phyloP scores from a whole-genome alignment of 2,797 vertebrate species.

The Sarcophilus harrisii region DNA sequence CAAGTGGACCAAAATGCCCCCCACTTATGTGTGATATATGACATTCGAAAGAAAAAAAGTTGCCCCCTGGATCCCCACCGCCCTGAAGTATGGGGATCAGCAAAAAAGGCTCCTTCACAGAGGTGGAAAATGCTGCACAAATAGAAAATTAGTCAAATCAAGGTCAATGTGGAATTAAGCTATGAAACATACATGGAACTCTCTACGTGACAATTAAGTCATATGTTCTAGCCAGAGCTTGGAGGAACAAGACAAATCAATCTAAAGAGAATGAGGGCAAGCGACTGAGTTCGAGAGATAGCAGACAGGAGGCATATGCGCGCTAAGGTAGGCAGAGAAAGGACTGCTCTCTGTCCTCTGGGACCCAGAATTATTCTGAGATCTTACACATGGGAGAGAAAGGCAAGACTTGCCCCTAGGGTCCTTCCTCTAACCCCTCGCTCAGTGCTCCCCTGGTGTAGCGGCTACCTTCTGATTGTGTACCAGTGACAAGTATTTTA shows the following conservation, averaged over 20 bases:
- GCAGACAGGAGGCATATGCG: slow-evolving; percentile 86
- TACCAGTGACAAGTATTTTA: slow-evolving; percentile 96
- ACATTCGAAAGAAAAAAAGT: slow-evolving; percentile 83
- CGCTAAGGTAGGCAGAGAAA: slow-evolving; percentile 84
- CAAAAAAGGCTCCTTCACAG: slow-evolving; percentile 86
- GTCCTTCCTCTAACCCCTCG: slow-evolving; percentile 87
- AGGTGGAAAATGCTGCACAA: slow-evolving; percentile 86
- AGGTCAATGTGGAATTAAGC: slow-evolving; percentile 81
- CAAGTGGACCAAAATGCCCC: slow-evolving; percentile 88
- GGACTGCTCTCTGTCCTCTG: slow-evolving; percentile 82
- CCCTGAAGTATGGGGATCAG: slow-evolving; percentile 84
- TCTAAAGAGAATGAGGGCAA: slow-evolving; percentile 82
- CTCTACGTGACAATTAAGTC: slow-evolving; percentile 80
- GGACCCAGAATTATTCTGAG: slow-evolving; percentile 83
- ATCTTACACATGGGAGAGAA: slow-evolving; percentile 78
- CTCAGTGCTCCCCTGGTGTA: slow-evolving; percentile 84
- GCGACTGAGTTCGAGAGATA: slow-evolving; percentile 82
- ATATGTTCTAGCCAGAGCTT: slow-evolving; percentile 87
- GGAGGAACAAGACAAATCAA: slow-evolving; percentile 86
- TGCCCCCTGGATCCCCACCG: slow-evolving; percentile 81
- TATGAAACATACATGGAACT: slow-evolving; percentile 83
- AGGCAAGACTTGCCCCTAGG: slow-evolving; percentile 82
- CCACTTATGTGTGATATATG: slow-evolving; percentile 88
- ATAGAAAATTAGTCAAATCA: slow-evolving; percentile 86
- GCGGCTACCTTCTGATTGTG: slow-evolving; percentile 90